Evolutionary conservation across 2,888 invertebrate genomes (phyloP).

Genomic region (Formica aserva): DNA sequence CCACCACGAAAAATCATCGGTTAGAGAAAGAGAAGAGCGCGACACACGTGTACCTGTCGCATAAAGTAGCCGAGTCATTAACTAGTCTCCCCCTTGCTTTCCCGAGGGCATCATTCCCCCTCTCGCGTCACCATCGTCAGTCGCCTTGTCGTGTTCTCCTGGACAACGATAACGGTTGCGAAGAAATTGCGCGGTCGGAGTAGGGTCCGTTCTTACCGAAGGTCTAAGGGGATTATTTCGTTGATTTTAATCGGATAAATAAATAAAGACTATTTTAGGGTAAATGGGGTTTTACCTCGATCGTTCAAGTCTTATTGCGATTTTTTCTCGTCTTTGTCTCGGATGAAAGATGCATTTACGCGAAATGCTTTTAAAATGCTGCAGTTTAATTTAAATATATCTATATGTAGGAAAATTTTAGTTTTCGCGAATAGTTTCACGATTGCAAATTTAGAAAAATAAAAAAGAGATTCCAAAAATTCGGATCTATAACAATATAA

Average conservation of each 20-base stretch:
- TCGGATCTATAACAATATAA: background rate
- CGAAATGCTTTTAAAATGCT: background rate
- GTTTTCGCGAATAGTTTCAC: too few species aligned
- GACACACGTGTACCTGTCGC: conserved; percentile 52
- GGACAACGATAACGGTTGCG: conserved; percentile 55
- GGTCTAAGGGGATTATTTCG: background rate
- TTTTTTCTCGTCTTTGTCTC: background rate
- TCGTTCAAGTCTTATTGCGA: too few species aligned
- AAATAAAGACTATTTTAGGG: background rate
- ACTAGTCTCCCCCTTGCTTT: conserved; percentile 24
- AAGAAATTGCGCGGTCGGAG: conserved; percentile 34
- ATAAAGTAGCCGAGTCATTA: conserved; percentile 70
- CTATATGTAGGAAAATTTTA: too few species aligned
- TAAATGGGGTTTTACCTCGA: background rate
- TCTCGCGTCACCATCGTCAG: background rate
- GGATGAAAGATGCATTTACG: background rate
- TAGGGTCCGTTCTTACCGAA: background rate
- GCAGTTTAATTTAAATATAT: too few species aligned
- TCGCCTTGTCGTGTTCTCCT: conserved; percentile 22
- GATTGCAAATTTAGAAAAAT: background rate
- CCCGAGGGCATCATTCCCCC: conserved; percentile 36
- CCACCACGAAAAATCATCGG: conserved; percentile 72
- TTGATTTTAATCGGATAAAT: background rate
- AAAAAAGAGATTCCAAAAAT: background rate
- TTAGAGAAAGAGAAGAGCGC: conserved; percentile 56